Conservation (phyloP, 2,113 vertebrate genomes). For the Urocitellus parryii region DNA sequence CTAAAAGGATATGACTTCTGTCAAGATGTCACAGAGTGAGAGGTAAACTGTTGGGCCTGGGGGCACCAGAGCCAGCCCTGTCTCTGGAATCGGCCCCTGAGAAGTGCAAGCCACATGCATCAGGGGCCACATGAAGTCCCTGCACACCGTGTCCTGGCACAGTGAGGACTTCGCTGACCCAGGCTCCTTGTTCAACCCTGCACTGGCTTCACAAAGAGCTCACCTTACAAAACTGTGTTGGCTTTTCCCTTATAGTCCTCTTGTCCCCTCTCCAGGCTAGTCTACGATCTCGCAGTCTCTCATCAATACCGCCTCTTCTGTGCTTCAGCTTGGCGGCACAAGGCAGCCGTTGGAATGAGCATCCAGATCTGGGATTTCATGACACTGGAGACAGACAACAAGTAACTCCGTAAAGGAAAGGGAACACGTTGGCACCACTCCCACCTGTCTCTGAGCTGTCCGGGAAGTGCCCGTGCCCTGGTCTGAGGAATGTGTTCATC, state of each 20-base stretch:
- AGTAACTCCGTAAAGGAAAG: background rate
- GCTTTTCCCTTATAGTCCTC: background rate
- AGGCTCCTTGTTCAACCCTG: background rate
- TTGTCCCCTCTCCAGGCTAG: too few species aligned
- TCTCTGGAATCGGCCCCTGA: background rate
- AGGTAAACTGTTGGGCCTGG: rapidly evolving
- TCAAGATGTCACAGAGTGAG: background rate
- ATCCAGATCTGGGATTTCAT: background rate
- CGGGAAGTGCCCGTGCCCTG: background rate
- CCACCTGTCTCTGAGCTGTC: background rate
- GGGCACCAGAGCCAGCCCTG: rapidly evolving
- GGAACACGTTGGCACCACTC: rapidly evolving
- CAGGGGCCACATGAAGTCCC: rapidly evolving
- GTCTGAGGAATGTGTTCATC: background rate
- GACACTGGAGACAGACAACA: background rate
- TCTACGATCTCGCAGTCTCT: background rate
- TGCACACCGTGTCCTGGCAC: rapidly evolving
- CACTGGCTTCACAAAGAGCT: too few species aligned
- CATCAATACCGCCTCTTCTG: background rate
- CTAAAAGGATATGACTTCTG: background rate
- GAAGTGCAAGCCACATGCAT: rapidly evolving
- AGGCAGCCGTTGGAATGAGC: background rate
- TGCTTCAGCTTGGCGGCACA: background rate
- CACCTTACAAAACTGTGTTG: rapidly evolving
- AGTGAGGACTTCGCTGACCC: background rate